Evolutionary conservation across 2,888 invertebrate species (phyloP).

Genomic region (Blastobasis adustella): DNA sequence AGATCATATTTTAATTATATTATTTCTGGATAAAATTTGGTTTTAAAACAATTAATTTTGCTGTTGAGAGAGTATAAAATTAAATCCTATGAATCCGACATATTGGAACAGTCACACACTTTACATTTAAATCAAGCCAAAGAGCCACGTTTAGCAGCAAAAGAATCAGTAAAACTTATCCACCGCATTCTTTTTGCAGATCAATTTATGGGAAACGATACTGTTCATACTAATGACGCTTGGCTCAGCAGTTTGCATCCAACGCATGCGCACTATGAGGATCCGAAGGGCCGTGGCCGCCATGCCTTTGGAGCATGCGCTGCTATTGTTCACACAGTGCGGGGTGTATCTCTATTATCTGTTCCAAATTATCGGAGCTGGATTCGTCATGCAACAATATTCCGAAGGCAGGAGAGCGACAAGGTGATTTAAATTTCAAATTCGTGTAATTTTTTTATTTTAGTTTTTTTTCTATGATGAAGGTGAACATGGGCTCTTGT

Average conservation of each 20-base stretch:
- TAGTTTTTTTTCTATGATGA: too few species aligned
- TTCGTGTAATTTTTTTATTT: too few species aligned
- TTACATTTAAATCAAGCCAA: too few species aligned
- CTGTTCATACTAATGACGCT: constrained; percentile 58
- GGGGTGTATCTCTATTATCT: constrained; percentile 86
- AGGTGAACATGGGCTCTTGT: too few species aligned
- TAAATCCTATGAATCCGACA: too few species aligned
- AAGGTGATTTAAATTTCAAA: constrained; percentile 33
- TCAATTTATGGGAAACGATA: constrained; percentile 73
- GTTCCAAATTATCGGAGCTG: constrained; percentile 84
- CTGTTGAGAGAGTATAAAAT: too few species aligned
- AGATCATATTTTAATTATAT: too few species aligned
- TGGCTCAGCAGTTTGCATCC: constrained; percentile 57
- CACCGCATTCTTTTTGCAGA: constrained; percentile 31
- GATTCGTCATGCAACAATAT: constrained; percentile 65
- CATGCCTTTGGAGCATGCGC: constrained; percentile 78
- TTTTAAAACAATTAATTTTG: too few species aligned
- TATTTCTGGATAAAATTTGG: too few species aligned
- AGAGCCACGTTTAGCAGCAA: too few species aligned
- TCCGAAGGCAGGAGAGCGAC: constrained; percentile 52
- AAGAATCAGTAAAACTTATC: too few species aligned
- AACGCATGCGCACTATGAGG: constrained; percentile 52
- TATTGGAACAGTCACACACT: too few species aligned
- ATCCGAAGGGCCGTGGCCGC: constrained; percentile 43
- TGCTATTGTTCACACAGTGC: constrained; percentile 85